Conservation (phyloP, 2,888 invertebrate species). For the Drosophila acutilabella region DNA sequence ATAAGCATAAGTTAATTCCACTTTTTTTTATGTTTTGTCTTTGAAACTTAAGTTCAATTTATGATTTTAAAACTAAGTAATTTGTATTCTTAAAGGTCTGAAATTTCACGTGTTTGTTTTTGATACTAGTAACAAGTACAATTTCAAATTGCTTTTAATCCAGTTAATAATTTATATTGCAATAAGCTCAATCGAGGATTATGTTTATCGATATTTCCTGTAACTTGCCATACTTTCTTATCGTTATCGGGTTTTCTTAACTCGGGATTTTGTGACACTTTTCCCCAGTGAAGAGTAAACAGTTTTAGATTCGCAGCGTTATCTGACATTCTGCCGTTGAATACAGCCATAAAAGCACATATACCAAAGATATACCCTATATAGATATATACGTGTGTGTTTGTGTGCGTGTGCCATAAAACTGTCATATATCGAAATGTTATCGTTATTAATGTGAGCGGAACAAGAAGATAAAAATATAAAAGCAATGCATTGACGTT, state of each 20-base stretch:
- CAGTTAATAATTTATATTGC: no score
- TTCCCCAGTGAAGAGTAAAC: neutral
- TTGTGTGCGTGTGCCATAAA: slow-evolving; percentile 14
- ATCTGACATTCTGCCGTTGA: slow-evolving; percentile 9
- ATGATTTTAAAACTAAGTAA: no score
- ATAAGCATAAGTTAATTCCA: no score
- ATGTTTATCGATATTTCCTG: no score
- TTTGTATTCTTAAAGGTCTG: no score
- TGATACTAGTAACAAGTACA: no score
- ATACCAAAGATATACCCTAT: neutral
- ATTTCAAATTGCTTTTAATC: no score
- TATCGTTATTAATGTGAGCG: slow-evolving; percentile 37
- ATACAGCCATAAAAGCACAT: neutral
- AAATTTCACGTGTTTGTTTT: no score
- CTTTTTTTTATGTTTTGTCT: no score
- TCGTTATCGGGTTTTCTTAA: slow-evolving; percentile 2
- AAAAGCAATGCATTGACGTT: slow-evolving; percentile 51
- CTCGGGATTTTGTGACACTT: neutral
- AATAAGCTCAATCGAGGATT: no score
- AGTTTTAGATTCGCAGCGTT: slow-evolving; percentile 16
- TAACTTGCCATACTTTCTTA: neutral
- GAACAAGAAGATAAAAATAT: slow-evolving; percentile 25
- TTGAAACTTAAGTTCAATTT: no score
- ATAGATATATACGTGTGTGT: neutral
- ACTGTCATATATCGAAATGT: slow-evolving; percentile 33